phyloP scores from a whole-genome alignment of 2,888 invertebrate genomes.

The Geophilus truncorum region DNA sequence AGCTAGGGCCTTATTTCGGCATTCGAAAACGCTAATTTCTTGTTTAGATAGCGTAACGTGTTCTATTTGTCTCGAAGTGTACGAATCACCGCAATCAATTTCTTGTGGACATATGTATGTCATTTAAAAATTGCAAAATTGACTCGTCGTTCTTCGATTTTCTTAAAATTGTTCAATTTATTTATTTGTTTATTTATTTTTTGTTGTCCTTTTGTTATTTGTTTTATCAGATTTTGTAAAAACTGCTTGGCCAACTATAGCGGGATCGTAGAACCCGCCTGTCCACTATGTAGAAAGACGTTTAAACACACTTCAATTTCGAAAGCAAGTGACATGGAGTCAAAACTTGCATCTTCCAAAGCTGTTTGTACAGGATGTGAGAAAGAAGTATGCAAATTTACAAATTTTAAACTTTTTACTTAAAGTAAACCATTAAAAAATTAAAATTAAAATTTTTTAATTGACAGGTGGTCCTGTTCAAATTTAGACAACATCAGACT shows the following conservation, averaged over 20 bases:
- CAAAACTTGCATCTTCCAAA: not conserved
- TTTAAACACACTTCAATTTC: constrained; percentile 28
- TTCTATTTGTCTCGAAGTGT: not conserved
- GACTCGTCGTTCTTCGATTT: too few species aligned
- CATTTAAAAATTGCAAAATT: not conserved
- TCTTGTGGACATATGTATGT: not conserved
- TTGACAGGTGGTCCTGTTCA: not conserved
- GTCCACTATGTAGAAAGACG: constrained; percentile 32
- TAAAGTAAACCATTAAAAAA: not conserved
- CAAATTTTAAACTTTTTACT: not conserved
- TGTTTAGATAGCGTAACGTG: not conserved
- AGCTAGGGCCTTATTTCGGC: not conserved
- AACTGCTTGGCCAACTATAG: constrained; percentile 29
- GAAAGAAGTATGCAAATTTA: constrained; percentile 6
- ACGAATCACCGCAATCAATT: not conserved
- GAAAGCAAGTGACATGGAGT: constrained; percentile 29
- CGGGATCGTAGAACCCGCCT: constrained; percentile 32
- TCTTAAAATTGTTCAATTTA: not conserved
- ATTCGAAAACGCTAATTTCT: not conserved
- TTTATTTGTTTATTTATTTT: not conserved
- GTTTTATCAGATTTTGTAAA: constrained; percentile 6
- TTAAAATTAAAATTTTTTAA: not conserved
- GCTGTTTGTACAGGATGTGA: constrained; percentile 20
- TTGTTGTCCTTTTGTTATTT: not conserved
- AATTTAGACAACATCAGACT: not conserved